Evolutionary conservation across 2,113 vertebrate genomes (phyloP).

Genomic region (Orthonyx spaldingii): DNA sequence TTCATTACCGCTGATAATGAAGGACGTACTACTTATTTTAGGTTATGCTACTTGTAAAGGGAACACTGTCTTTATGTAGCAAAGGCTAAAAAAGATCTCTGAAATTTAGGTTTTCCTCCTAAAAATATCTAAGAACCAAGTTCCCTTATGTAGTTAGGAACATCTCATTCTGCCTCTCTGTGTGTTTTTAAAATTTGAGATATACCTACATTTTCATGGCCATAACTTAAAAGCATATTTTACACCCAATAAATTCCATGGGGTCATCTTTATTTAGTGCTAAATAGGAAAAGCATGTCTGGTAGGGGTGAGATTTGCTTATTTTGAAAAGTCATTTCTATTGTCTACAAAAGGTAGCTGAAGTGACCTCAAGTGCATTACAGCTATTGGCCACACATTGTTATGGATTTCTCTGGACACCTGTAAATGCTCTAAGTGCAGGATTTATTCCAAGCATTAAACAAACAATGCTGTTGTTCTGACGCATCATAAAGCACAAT

Average conservation of each 20-base stretch:
- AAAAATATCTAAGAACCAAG: not conserved
- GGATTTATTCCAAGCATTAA: not conserved
- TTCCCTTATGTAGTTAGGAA: not conserved
- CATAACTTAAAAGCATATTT: not conserved
- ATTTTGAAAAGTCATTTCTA: not conserved
- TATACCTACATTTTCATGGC: not conserved
- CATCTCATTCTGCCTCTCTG: not conserved
- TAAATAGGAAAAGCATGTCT: not conserved
- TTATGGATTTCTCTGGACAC: not conserved
- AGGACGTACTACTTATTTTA: not conserved
- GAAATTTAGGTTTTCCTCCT: not conserved
- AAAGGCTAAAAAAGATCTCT: not conserved
- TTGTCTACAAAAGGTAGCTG: not conserved
- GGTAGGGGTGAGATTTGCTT: not conserved
- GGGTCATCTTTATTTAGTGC: not conserved
- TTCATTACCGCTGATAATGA: not conserved
- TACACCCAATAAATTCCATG: not conserved
- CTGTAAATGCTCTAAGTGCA: not conserved
- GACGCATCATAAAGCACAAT: not conserved
- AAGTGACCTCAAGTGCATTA: not conserved
- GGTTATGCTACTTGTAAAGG: not conserved
- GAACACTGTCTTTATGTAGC: not conserved
- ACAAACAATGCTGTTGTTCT: not conserved
- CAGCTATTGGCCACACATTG: not conserved
- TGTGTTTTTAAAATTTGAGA: not conserved